Conservation (phyloP, 2,113 vertebrate genomes). For the Pionites leucogaster region DNA sequence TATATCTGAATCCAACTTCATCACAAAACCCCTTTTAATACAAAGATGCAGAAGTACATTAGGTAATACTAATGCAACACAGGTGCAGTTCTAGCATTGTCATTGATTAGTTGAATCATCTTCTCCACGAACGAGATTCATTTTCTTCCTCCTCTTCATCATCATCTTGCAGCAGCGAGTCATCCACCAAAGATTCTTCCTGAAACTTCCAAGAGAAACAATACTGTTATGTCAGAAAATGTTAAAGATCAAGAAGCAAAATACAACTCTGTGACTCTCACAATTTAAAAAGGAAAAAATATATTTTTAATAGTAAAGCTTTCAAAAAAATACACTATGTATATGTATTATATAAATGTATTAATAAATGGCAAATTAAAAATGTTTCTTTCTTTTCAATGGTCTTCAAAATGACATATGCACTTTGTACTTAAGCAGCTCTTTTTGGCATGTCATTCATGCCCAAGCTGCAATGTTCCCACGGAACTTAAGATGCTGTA, state of each 20-base stretch:
- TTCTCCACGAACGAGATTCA: slow-evolving; percentile 95
- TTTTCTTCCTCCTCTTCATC: slow-evolving; percentile 98
- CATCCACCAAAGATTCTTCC: slow-evolving; percentile 92
- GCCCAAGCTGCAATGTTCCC: background rate
- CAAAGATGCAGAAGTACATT: slow-evolving; percentile 84
- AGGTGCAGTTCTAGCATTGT: slow-evolving; percentile 75
- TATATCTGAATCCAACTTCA: slow-evolving; percentile 78
- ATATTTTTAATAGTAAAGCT: background rate
- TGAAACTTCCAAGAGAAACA: slow-evolving; percentile 81
- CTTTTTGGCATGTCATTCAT: background rate
- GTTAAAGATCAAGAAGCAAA: background rate
- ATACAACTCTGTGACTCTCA: background rate
- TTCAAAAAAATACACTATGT: background rate
- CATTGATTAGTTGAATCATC: slow-evolving; percentile 84
- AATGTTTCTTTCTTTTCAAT: background rate
- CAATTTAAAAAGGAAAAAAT: background rate
- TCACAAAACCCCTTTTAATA: slow-evolving; percentile 79
- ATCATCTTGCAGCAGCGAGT: slow-evolving; percentile 93
- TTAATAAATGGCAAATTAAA: background rate
- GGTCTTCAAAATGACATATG: background rate
- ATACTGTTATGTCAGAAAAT: slow-evolving; percentile 23
- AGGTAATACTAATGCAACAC: slow-evolving; percentile 83
- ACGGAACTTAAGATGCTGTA: background rate
- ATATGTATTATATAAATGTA: background rate
- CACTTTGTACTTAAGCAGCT: background rate